Evolutionary conservation across 2,113 vertebrate species (phyloP).

Genomic region (Sceloporus undulatus): DNA sequence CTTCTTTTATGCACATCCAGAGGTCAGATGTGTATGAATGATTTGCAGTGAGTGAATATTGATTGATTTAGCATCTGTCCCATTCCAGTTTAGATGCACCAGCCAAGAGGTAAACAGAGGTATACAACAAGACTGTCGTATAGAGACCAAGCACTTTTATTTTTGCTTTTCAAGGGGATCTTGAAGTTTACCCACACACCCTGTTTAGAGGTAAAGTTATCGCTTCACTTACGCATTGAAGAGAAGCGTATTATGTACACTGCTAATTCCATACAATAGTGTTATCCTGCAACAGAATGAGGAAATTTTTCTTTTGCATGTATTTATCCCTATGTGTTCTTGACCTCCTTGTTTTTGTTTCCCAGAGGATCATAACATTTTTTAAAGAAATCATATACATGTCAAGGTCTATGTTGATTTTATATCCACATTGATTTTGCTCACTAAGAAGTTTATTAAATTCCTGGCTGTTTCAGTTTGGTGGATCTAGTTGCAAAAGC

Average conservation of each 20-base stretch:
- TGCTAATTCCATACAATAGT: fast-evolving
- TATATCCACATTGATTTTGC: too few relatives aligned
- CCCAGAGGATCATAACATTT: constrained; percentile 12
- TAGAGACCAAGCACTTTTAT: neutral
- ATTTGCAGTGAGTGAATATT: too few relatives aligned
- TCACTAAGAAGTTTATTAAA: too few relatives aligned
- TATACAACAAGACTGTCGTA: neutral
- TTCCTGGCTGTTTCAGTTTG: too few relatives aligned
- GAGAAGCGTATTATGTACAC: neutral
- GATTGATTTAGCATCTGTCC: too few relatives aligned
- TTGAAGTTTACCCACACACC: too few relatives aligned
- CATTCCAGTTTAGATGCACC: neutral
- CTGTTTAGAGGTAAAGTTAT: neutral
- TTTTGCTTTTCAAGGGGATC: neutral
- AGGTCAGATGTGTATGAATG: neutral
- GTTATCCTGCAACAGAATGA: constrained; percentile 24
- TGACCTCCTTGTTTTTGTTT: constrained; percentile 41
- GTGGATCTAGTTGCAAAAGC: too few relatives aligned
- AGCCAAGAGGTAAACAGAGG: neutral
- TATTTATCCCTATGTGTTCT: constrained; percentile 38
- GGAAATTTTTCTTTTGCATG: constrained; percentile 43
- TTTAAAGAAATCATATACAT: neutral
- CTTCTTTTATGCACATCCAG: neutral
- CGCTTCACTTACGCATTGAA: constrained; percentile 33
- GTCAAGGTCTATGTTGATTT: neutral